phyloP scores from a whole-genome alignment of 2,797 vertebrate genomes.

The Selene dorsalis region DNA sequence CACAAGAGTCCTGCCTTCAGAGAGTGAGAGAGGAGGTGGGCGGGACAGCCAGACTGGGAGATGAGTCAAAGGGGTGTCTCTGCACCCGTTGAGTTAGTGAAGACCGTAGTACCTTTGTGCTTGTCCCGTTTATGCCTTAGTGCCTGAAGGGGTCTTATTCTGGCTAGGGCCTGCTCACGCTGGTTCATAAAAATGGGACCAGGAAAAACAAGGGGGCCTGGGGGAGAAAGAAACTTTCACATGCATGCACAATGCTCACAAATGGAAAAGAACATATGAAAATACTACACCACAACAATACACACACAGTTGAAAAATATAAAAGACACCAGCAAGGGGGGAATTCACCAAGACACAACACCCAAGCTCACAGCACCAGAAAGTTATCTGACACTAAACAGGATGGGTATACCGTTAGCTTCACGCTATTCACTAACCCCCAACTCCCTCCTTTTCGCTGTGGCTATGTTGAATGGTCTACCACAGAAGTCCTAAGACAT shows the following conservation, averaged over 20 bases:
- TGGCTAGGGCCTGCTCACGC: slow-evolving; percentile 99
- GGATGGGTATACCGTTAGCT: slow-evolving; percentile 36
- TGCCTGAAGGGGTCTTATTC: slow-evolving; percentile 99
- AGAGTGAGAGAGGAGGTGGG: slow-evolving; percentile 83
- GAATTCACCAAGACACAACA: slow-evolving; percentile 74
- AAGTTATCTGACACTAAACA: slow-evolving; percentile 35
- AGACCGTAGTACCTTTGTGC: slow-evolving; percentile 99
- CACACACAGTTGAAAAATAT: slow-evolving; percentile 71
- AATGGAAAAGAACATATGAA: slow-evolving; percentile 87
- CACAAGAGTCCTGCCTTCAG: slow-evolving; percentile 64
- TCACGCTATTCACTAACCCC: slow-evolving; percentile 23
- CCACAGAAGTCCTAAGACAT: slow-evolving; percentile 13
- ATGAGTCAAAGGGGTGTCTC: slow-evolving; percentile 83
- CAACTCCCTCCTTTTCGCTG: slow-evolving; percentile 22
- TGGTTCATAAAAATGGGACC: slow-evolving; percentile 99
- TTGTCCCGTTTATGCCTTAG: slow-evolving; percentile 99
- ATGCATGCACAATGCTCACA: slow-evolving; percentile 98
- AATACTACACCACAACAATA: slow-evolving; percentile 84
- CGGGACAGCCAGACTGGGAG: slow-evolving; percentile 80
- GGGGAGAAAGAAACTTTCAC: slow-evolving; percentile 99
- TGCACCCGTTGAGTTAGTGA: slow-evolving; percentile 89
- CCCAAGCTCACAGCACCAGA: slow-evolving; percentile 66
- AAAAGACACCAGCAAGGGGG: slow-evolving; percentile 70
- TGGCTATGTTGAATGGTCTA: slow-evolving; percentile 22
- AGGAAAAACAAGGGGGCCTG: slow-evolving; percentile 99